Evolutionary conservation across 2,797 vertebrate genomes (phyloP).

Genomic region (Tadarida brasiliensis): DNA sequence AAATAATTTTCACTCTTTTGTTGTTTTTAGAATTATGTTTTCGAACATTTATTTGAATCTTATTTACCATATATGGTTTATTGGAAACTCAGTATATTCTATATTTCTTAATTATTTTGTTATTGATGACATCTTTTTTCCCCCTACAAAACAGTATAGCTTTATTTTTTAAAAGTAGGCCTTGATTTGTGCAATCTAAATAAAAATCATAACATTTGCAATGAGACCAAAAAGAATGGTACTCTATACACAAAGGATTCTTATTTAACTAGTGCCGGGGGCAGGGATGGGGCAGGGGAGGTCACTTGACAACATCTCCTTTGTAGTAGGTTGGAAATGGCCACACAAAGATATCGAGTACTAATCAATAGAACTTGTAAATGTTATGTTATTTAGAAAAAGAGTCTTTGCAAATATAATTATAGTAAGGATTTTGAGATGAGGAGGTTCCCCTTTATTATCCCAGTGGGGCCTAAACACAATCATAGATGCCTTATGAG

Average conservation of each 20-base stretch:
- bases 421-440: not conserved
- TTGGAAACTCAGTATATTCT: not conserved
- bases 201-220: conserved; percentile 40
- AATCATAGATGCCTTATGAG: not conserved
- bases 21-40: conserved; percentile 4
- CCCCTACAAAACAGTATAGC: not conserved
- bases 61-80: not conserved
- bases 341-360: not conserved
- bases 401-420: not conserved
- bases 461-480: not conserved
- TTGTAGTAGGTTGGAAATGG: not conserved
- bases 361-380: not conserved
- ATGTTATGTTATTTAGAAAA: not conserved
- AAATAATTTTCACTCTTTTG: conserved; percentile 19
- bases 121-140: not conserved
- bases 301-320: conserved; percentile 50
- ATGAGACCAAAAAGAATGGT: not conserved
- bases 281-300: not conserved
- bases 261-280: not conserved
- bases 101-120: conserved; percentile 5
- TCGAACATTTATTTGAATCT: conserved; percentile 42
- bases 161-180: not conserved
- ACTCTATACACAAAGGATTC: not conserved
- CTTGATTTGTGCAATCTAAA: not conserved
- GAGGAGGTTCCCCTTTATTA: not conserved